Evolutionary conservation across 2,113 vertebrate genomes (phyloP).

Genomic region (Notothenia coriiceps): DNA sequence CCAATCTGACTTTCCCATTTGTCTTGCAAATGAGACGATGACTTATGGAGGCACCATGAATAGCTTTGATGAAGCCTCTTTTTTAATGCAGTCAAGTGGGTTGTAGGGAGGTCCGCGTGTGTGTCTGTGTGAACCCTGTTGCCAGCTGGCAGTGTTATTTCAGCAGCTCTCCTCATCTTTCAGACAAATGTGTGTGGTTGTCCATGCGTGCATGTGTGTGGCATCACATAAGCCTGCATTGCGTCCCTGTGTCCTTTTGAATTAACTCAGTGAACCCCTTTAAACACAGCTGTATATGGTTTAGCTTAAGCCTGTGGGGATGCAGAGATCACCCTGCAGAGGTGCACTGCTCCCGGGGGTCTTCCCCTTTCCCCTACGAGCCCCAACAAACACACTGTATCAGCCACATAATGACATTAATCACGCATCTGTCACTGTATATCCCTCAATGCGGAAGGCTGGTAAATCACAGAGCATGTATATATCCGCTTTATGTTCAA

Average conservation of each 20-base stretch:
- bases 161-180: conserved; percentile 63
- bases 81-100: conserved; percentile 77
- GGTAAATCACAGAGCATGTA: conserved; percentile 67
- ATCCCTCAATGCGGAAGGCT: conserved; percentile 53
- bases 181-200: conserved; percentile 13
- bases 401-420: conserved; percentile 69
- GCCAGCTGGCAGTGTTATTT: conserved; percentile 76
- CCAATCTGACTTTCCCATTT: conserved; percentile 71
- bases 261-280: conserved; percentile 72
- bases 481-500: conserved; percentile 67
- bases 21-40: conserved; percentile 83
- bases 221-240: conserved; percentile 24
- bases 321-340: conserved; percentile 60
- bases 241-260: conserved; percentile 60
- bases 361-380: conserved; percentile 42
- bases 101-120: conserved; percentile 55
- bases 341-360: conserved; percentile 65
- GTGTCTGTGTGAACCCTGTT: conserved; percentile 52
- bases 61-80: conserved; percentile 77
- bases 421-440: conserved; percentile 73
- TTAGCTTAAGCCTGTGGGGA: conserved; percentile 69
- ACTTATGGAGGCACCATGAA: conserved; percentile 78
- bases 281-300: conserved; percentile 77
- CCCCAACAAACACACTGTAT: conserved; percentile 44
- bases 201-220: conserved; percentile 11